Evolutionary conservation across 2,888 invertebrate genomes (phyloP).

Genomic region (Eupithecia vulgata): DNA sequence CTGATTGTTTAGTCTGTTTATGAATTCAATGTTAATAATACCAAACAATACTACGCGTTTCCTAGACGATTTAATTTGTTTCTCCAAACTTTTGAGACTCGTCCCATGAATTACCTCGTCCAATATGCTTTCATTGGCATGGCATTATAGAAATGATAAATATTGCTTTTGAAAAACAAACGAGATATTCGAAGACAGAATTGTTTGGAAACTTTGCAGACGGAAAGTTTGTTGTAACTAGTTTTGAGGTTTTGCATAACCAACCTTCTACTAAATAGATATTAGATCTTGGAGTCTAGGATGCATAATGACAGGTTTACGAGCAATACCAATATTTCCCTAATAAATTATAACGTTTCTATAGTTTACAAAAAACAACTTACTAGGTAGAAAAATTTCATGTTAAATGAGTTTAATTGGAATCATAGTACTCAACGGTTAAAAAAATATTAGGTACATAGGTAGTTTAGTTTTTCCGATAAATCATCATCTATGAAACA

Average conservation of each 20-base stretch:
- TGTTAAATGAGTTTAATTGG: neutral
- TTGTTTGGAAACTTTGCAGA: neutral
- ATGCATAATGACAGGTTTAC: neutral
- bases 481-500: neutral
- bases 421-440: neutral
- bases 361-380: neutral
- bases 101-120: no score
- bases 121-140: conserved; percentile 12
- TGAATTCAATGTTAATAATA: neutral
- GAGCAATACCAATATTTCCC: no score
- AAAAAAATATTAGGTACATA: no score
- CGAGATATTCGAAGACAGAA: neutral
- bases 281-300: neutral
- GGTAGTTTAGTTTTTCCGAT: neutral
- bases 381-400: neutral
- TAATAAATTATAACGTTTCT: no score
- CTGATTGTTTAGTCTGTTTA: neutral
- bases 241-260: neutral
- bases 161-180: conserved; percentile 12
- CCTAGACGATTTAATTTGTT: neutral
- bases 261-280: neutral
- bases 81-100: neutral
- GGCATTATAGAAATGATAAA: conserved; percentile 14
- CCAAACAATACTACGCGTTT: neutral
- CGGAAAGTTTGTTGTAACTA: neutral